Evolutionary conservation across 2,797 vertebrate genomes (phyloP).

Genomic region (Spea hammondii): DNA sequence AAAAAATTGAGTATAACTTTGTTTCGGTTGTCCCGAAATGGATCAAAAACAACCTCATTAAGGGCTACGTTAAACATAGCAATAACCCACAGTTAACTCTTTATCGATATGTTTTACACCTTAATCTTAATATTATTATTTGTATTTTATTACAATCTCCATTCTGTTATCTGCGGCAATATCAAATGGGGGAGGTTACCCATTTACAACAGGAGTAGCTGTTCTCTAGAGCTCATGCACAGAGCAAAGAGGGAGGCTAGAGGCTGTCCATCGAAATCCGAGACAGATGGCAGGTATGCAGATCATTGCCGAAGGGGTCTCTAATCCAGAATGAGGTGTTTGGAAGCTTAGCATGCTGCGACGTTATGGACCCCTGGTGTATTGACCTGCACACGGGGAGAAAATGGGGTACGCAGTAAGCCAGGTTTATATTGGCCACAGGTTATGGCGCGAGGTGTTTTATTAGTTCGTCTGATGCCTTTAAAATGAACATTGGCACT

Average conservation of each 20-base stretch:
- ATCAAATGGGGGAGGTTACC: neutral
- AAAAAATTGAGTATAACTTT: too few species aligned
- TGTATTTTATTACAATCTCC: too few species aligned
- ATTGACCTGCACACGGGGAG: neutral
- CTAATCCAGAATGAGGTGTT: neutral
- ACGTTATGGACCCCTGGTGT: neutral
- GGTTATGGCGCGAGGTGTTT: slow-evolving; percentile 40
- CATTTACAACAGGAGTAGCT: neutral
- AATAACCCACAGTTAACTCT: too few species aligned
- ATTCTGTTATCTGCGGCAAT: too few species aligned
- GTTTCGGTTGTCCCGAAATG: too few species aligned
- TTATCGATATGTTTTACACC: too few species aligned
- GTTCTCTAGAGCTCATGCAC: neutral
- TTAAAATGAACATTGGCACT: slow-evolving; percentile 39
- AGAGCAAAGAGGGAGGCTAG: neutral
- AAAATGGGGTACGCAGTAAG: neutral
- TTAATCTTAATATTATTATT: too few species aligned
- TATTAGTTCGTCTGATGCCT: slow-evolving; percentile 44
- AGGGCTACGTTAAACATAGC: too few species aligned
- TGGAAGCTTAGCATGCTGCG: neutral
- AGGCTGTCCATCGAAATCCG: neutral
- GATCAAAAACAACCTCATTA: too few species aligned
- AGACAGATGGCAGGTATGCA: neutral
- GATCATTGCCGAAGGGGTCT: too few species aligned
- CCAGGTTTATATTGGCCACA: slow-evolving; percentile 1